Conservation (phyloP, 2,888 invertebrate genomes). For the Morinoia aosen region DNA sequence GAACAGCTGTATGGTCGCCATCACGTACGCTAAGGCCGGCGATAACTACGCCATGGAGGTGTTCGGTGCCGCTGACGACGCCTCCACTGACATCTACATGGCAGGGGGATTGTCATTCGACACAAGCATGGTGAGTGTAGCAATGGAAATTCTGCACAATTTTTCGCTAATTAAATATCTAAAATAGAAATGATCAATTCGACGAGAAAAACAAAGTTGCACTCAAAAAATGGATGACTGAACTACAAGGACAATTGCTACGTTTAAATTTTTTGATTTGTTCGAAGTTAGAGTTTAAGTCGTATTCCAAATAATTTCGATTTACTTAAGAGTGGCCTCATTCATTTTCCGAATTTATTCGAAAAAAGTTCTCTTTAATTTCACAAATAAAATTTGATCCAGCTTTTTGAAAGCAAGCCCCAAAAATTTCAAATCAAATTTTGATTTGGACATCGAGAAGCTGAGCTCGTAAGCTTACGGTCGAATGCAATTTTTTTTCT, state of each 20-base stretch:
- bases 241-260: neutral
- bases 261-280: neutral
- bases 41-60: constrained; percentile 64
- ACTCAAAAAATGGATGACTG: too few relatives aligned
- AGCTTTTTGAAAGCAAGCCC: too few relatives aligned
- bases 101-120: constrained; percentile 67
- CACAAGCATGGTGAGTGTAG: constrained; percentile 63
- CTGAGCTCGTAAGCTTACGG: too few relatives aligned
- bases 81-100: constrained; percentile 60
- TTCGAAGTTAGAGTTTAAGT: neutral
- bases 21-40: constrained; percentile 61
- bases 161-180: neutral
- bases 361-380: too few relatives aligned
- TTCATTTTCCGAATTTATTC: neutral
- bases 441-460: too few relatives aligned
- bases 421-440: too few relatives aligned
- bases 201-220: too few relatives aligned
- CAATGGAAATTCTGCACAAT: neutral
- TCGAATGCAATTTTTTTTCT: too few relatives aligned
- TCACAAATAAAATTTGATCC: too few relatives aligned
- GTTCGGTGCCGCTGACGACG: constrained; percentile 44
- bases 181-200: neutral
- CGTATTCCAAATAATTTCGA: neutral
- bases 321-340: neutral
- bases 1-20: constrained; percentile 60